These are phyloP conservation scores for Leucoraja erinaceus DNA, from an alignment of 2,113 vertebrate genomes.

Conservation along the genomic window DNA sequence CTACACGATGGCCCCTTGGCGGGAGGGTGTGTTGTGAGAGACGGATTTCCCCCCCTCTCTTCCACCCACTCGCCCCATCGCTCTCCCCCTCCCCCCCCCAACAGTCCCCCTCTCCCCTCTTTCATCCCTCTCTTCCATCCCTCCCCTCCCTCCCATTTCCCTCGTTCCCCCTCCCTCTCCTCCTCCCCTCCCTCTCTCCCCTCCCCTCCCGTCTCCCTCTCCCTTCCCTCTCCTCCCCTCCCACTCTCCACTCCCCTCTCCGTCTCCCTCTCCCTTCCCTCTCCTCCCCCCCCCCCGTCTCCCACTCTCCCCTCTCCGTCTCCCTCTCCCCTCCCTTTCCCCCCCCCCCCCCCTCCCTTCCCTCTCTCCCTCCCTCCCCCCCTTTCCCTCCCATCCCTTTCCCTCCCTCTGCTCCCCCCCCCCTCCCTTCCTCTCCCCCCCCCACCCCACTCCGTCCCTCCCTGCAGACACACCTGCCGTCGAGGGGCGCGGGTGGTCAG, in stretches of 20 bases:
- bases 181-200: too few species aligned
- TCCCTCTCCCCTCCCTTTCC: conserved; percentile 9
- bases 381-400: not conserved
- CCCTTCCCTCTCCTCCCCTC: conserved; percentile 40
- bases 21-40: too few species aligned
- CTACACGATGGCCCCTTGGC: too few species aligned
- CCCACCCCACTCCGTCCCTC: not conserved
- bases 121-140: too few species aligned
- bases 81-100: too few species aligned
- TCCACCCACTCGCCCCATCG: too few species aligned
- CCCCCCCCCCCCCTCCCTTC: not conserved
- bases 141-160: not conserved
- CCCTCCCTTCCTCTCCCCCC: not conserved
- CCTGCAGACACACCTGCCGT: not conserved
- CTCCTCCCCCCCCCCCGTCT: conserved; percentile 50
- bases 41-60: too few species aligned
- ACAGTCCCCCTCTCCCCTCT: too few species aligned
- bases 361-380: not conserved
- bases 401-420: conserved; percentile 23
- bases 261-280: conserved; percentile 45
- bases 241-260: conserved; percentile 43
- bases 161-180: too few species aligned
- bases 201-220: conserved; percentile 20
- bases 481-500: too few species aligned
- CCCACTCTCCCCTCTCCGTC: conserved; percentile 30